A percentile compares a stretch with the other conserved stretches of the same genome.
Conservation (phyloP, 2,113 vertebrate species). For the Oreochromis niloticus region DNA sequence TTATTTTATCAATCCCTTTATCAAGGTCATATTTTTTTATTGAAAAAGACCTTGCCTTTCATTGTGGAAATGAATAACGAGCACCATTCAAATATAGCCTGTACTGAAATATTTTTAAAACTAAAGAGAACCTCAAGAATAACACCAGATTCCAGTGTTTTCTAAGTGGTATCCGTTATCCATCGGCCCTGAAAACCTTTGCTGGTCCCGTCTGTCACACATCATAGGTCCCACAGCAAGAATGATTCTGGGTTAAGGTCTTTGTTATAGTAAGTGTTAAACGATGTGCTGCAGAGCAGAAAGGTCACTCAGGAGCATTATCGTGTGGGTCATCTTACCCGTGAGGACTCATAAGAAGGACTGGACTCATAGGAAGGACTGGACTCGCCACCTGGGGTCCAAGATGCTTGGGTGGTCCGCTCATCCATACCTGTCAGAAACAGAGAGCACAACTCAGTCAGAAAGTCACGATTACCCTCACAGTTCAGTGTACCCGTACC, state of each 20-base stretch:
- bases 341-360: constrained; percentile 89
- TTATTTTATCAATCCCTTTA: not conserved
- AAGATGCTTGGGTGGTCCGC: constrained; percentile 83
- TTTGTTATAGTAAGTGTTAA: constrained; percentile 53
- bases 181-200: not conserved
- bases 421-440: constrained; percentile 89
- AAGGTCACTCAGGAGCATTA: constrained; percentile 42
- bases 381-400: constrained; percentile 88
- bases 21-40: not conserved
- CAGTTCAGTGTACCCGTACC: not conserved
- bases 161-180: not conserved
- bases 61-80: not conserved
- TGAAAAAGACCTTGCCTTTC: not conserved
- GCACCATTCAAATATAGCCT: not conserved
- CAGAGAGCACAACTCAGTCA: constrained; percentile 64
- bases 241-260: not conserved
- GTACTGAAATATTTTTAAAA: not conserved
- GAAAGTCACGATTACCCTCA: constrained; percentile 2
- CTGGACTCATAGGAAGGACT: constrained; percentile 92
- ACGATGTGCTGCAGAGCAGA: constrained; percentile 52
- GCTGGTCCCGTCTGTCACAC: not conserved
- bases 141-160: not conserved
- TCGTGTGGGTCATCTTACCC: constrained; percentile 80
- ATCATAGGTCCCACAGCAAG: constrained; percentile 5
- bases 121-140: not conserved